phyloP scores from a whole-genome alignment of 2,113 vertebrate species.

The Gymnarchus niloticus region DNA sequence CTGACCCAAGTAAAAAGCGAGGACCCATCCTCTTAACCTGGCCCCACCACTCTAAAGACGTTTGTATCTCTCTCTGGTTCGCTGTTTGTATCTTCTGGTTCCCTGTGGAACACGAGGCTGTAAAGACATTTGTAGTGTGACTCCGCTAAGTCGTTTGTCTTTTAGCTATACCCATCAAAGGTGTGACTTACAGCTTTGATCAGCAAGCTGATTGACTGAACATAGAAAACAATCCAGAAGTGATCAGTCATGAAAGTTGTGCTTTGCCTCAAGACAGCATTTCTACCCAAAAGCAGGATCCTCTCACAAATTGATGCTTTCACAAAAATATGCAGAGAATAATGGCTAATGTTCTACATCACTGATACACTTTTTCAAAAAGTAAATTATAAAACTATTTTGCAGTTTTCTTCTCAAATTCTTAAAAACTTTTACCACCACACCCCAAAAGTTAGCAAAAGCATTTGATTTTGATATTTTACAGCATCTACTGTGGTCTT shows the following conservation, averaged over 20 bases:
- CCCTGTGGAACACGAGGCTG: too few relatives aligned
- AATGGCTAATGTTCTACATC: neutral
- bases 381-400: neutral
- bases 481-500: neutral
- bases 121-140: neutral
- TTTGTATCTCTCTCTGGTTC: neutral
- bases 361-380: neutral
- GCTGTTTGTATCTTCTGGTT: too few relatives aligned
- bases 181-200: neutral
- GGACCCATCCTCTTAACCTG: too few relatives aligned
- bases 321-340: neutral
- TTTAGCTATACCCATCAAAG: neutral
- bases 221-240: neutral
- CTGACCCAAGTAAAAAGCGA: neutral
- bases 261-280: neutral
- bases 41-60: neutral
- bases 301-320: neutral
- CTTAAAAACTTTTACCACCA: neutral
- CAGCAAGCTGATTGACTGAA: slow-evolving; percentile 11
- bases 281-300: neutral
- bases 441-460: neutral
- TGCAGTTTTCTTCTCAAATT: neutral
- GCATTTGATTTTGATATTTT: too few relatives aligned
- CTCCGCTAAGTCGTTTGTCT: neutral
- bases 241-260: neutral